Evolutionary conservation across 1,140 invertebrate species (phyloP).

Genomic region (Pygmarrhopalites habei): DNA sequence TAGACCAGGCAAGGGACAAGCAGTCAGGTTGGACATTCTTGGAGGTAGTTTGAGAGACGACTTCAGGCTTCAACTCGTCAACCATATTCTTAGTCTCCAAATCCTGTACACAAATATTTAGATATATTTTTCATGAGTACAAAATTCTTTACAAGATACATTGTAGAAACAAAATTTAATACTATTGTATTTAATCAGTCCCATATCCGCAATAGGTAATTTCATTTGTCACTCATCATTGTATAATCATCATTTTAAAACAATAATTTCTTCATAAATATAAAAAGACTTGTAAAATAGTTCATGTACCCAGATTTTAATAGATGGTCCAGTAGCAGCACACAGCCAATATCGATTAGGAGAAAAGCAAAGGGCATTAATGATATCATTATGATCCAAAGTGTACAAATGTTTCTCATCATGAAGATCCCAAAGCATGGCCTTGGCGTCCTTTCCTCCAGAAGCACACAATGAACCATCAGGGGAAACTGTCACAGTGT

Average conservation of each 20-base stretch:
- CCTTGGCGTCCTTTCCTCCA: slow-evolving; percentile 98
- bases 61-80: slow-evolving; percentile 93
- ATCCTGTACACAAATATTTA: slow-evolving; percentile 57
- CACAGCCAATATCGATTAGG: slow-evolving; percentile 99
- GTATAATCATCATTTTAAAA: slow-evolving; percentile 18
- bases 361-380: slow-evolving; percentile 97
- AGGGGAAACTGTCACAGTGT: slow-evolving; percentile 97
- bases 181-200: slow-evolving; percentile 24
- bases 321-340: slow-evolving; percentile 96
- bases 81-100: slow-evolving; percentile 99
- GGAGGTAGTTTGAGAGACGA: slow-evolving; percentile 59
- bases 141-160: no score
- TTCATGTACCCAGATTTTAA: slow-evolving; percentile 87
- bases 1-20: slow-evolving; percentile 96
- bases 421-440: slow-evolving; percentile 99
- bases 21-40: slow-evolving; percentile 91
- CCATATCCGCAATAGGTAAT: slow-evolving; percentile 30
- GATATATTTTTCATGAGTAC: no score
- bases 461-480: slow-evolving; percentile 99
- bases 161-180: not conserved
- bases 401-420: slow-evolving; percentile 99
- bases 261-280: not conserved
- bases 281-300: not conserved
- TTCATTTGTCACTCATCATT: slow-evolving; percentile 15
- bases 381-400: slow-evolving; percentile 95